Evolutionary conservation across 2,113 vertebrate species (phyloP).

Genomic region (Mus spicilegus): DNA sequence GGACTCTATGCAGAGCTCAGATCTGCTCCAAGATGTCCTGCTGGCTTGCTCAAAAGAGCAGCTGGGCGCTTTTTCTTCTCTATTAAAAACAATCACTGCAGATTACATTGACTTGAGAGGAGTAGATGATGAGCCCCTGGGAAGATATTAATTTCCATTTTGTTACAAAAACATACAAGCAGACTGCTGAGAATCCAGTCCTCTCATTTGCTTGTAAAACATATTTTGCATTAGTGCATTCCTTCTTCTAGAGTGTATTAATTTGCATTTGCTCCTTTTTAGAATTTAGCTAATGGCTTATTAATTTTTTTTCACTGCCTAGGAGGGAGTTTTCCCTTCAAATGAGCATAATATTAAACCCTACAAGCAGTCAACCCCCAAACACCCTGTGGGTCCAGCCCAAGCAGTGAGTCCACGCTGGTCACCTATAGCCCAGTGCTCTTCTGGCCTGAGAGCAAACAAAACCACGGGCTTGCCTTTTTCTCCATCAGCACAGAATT

Average conservation of each 20-base stretch:
- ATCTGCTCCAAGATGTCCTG: slow-evolving; percentile 36
- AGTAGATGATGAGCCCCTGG: slow-evolving; percentile 66
- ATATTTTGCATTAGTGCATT: slow-evolving; percentile 56
- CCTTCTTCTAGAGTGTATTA: slow-evolving; percentile 48
- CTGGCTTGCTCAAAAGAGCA: slow-evolving; percentile 59
- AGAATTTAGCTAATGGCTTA: slow-evolving; percentile 63
- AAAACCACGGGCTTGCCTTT: background rate
- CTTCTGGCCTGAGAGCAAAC: background rate
- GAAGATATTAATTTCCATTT: slow-evolving; percentile 79
- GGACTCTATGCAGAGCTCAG: background rate
- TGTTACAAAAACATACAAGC: slow-evolving; percentile 68
- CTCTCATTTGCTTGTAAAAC: slow-evolving; percentile 63
- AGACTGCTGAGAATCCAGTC: slow-evolving; percentile 70
- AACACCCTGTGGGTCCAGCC: background rate
- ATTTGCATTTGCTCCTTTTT: slow-evolving; percentile 73
- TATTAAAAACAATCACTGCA: slow-evolving; percentile 59
- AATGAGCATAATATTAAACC: slow-evolving; percentile 39
- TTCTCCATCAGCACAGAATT: background rate
- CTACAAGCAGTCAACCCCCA: background rate
- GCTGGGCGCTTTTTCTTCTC: slow-evolving; percentile 66
- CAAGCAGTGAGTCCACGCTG: background rate
- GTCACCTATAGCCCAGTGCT: background rate
- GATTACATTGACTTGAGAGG: slow-evolving; percentile 24
- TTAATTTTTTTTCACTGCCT: slow-evolving; percentile 55
- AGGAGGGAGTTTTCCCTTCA: slow-evolving; percentile 22